Evolutionary conservation across 2,797 vertebrate genomes (phyloP).

Genomic region (Anabas testudineus): DNA sequence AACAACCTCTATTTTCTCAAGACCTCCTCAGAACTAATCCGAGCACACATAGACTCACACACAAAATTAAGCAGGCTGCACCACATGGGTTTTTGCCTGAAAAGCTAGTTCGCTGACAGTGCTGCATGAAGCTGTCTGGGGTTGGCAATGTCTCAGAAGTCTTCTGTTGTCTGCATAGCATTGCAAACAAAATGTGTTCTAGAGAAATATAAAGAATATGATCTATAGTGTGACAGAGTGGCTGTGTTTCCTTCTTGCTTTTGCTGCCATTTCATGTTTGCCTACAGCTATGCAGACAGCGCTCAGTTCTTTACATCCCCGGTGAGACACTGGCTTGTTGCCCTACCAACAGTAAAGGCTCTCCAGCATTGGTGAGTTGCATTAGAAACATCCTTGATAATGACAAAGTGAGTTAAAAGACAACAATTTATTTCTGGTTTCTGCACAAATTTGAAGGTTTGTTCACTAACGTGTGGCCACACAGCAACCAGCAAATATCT

Average conservation of each 20-base stretch:
- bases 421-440: conserved; percentile 36
- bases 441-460: conserved; percentile 28
- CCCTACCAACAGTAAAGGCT: conserved; percentile 23
- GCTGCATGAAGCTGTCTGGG: conserved; percentile 24
- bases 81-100: conserved; percentile 38
- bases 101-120: conserved; percentile 17
- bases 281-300: conserved; percentile 14
- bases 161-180: conserved; percentile 26
- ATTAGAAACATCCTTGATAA: conserved; percentile 28
- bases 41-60: conserved; percentile 13
- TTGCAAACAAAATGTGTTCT: conserved; percentile 41
- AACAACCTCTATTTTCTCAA: conserved; percentile 33
- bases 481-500: conserved; percentile 31
- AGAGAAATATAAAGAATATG: conserved; percentile 6
- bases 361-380: conserved; percentile 17
- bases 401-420: not conserved
- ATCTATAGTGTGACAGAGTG: not conserved
- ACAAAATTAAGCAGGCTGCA: conserved; percentile 42
- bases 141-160: conserved; percentile 19
- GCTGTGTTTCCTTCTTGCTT: conserved; percentile 16
- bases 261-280: conserved; percentile 17
- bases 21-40: conserved; percentile 28
- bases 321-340: conserved; percentile 27
- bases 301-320: conserved; percentile 8
- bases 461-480: conserved; percentile 49